phyloP scores from a whole-genome alignment of 2,113 vertebrate genomes.

The Helogale parvula region DNA sequence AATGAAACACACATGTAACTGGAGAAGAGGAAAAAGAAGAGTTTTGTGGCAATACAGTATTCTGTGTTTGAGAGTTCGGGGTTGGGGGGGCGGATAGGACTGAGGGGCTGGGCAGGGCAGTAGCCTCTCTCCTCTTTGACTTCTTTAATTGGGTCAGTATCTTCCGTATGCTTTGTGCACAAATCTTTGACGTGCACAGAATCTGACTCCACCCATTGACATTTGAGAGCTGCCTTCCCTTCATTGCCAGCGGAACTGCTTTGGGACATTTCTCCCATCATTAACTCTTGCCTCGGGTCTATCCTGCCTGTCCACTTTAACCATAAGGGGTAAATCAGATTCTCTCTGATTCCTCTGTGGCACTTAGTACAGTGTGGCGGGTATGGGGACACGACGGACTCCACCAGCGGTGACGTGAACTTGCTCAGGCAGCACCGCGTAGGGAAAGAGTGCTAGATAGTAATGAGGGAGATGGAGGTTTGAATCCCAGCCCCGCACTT shows the following conservation, averaged over 20 bases:
- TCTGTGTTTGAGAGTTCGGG: background rate
- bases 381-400: background rate
- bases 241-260: background rate
- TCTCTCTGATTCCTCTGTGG: background rate
- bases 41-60: background rate
- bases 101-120: background rate
- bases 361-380: background rate
- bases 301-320: background rate
- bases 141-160: background rate
- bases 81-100: too few relatives aligned
- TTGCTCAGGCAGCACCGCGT: background rate
- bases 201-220: background rate
- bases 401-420: rapidly evolving
- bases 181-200: background rate
- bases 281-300: background rate
- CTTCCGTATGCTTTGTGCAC: background rate
- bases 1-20: background rate
- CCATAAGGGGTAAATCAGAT: background rate
- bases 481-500: background rate
- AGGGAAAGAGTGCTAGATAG: background rate
- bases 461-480: rapidly evolving
- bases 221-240: background rate
- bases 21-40: background rate
- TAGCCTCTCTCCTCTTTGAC: background rate
- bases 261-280: background rate